Percentiles rank a stretch among this genome's conserved stretches.
Conservation (phyloP, 2,797 vertebrate species). For the Varecia variegata region DNA sequence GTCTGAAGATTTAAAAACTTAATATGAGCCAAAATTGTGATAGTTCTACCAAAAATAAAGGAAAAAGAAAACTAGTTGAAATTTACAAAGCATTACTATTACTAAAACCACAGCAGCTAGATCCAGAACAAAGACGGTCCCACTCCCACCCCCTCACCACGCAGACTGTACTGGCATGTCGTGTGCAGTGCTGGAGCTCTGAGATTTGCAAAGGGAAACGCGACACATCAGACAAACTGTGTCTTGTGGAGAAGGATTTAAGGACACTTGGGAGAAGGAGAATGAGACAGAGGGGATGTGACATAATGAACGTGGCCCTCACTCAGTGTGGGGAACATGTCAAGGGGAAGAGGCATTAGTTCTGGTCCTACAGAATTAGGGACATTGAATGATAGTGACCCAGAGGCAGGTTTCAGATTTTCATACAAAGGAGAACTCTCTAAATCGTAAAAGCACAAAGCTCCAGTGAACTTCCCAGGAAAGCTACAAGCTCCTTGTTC, state of each 20-base stretch:
- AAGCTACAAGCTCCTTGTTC: background rate
- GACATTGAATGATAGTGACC: background rate
- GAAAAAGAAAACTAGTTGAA: background rate
- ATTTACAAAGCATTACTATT: background rate
- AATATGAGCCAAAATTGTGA: background rate
- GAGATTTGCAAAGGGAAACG: background rate
- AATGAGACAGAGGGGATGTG: background rate
- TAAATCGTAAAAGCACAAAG: background rate
- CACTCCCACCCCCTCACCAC: background rate
- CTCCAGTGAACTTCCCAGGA: background rate
- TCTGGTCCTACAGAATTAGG: background rate
- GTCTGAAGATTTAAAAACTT: background rate
- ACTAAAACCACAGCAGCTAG: background rate
- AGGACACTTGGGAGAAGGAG: background rate
- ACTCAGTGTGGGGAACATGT: background rate
- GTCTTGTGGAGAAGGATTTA: background rate
- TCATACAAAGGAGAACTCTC: background rate
- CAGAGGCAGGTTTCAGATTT: background rate
- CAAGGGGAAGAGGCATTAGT: background rate
- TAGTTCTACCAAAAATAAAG: background rate
- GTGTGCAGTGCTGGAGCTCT: background rate
- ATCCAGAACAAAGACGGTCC: background rate
- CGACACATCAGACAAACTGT: background rate
- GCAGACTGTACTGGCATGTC: background rate
- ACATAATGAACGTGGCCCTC: fast-evolving